Percentiles rank a stretch among this genome's conserved stretches.
phyloP scores from a whole-genome alignment of 2,113 vertebrate genomes.

The Microcebus tavaratra region DNA sequence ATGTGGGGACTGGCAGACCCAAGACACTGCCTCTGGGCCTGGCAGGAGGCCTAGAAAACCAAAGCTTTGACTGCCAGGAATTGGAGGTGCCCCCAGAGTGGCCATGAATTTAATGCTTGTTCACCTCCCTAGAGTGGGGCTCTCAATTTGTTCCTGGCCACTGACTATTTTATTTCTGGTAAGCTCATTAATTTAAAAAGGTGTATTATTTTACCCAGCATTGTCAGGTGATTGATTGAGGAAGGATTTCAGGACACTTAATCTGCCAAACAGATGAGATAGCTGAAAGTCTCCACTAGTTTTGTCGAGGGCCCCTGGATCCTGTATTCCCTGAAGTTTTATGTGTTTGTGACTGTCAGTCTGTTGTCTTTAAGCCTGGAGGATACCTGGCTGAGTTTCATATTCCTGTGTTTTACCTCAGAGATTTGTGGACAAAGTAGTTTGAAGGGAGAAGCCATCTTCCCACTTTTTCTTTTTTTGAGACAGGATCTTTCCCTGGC shows the following conservation, averaged over 20 bases:
- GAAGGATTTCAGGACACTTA: not conserved
- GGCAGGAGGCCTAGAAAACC: not conserved
- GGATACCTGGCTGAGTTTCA: not conserved
- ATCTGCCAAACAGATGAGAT: not conserved
- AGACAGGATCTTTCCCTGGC: too few relatives aligned
- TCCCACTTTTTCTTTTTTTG: too few relatives aligned
- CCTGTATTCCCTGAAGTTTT: not conserved
- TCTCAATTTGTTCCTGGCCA: not conserved
- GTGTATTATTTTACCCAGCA: not conserved
- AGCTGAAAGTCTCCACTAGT: not conserved
- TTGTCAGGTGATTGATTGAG: not conserved
- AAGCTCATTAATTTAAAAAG: not conserved
- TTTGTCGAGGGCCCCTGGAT: not conserved
- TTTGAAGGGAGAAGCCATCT: not conserved
- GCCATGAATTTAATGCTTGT: not conserved
- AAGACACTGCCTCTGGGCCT: not conserved
- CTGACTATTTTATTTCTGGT: conserved; percentile 5
- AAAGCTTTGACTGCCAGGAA: not conserved
- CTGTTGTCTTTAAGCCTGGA: not conserved
- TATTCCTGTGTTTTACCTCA: not conserved
- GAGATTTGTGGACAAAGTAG: not conserved
- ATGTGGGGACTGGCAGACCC: not conserved
- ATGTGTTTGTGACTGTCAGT: not conserved
- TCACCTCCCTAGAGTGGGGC: not conserved
- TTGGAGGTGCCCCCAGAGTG: not conserved